phyloP scores from a whole-genome alignment of 2,797 vertebrate genomes.

The Psittacula derbiana region DNA sequence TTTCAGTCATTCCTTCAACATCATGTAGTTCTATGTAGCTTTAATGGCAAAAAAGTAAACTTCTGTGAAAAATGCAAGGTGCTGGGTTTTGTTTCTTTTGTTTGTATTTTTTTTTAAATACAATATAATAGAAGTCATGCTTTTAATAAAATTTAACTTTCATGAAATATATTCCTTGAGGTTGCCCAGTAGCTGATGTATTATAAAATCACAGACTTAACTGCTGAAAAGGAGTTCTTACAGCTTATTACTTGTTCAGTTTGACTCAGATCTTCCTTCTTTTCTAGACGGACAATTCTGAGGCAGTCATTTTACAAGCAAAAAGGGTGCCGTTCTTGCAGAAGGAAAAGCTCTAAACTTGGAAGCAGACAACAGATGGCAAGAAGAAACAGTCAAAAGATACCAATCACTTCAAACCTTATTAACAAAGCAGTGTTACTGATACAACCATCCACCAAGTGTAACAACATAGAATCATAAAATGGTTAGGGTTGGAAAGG shows the following conservation, averaged over 20 bases:
- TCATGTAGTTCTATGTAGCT: not conserved
- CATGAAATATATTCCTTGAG: not conserved
- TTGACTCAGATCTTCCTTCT: not conserved
- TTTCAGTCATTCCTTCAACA: not conserved
- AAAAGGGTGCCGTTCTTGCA: not conserved
- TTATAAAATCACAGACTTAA: not conserved
- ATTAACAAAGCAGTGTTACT: not conserved
- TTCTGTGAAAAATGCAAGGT: not conserved
- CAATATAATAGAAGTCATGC: not conserved
- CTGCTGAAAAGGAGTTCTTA: not conserved
- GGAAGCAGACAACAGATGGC: conserved; percentile 29
- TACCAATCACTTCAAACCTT: not conserved
- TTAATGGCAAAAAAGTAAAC: not conserved
- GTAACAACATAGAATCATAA: not conserved
- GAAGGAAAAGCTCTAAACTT: conserved; percentile 2
- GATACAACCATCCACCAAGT: not conserved
- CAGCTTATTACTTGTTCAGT: not conserved
- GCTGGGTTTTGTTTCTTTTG: not conserved
- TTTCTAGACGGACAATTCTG: not conserved
- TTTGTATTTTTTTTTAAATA: not conserved
- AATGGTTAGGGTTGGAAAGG: not conserved
- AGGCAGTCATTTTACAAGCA: not conserved
- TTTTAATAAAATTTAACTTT: not conserved
- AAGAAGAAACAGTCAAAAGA: conserved; percentile 34
- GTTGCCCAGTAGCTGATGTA: not conserved